Base-by-base conservation (phyloP, 2,888 invertebrate species). In the Sipha maydis region DNA sequence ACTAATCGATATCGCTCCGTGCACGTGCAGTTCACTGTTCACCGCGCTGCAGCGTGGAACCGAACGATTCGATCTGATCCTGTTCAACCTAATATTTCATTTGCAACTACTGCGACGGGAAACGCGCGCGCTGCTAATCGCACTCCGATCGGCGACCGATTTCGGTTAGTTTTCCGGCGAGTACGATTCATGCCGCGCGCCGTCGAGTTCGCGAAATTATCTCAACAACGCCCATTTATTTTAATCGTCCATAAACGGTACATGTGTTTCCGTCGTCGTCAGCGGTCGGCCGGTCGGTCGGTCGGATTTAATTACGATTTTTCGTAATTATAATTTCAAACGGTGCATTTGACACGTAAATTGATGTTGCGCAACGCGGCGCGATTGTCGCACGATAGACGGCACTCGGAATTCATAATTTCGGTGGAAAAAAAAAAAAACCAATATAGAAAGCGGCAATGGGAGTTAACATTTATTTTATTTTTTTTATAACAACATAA, bases 61-160 rank as follows among this genome's bases (percentile, higher is more conserved):
- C 17, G 28, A 31, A 38, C 61, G 61, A 61, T 79, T 79, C 34
- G n/a, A 79, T 80, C 61, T 67, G 80, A 80, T 61, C 80, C 80
- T 34, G 61, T 34, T 61, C 38, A 61, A 61, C 75, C 38, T 75
- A 75, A 71, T 48, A 38, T 38, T 38, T 41, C 19, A 25, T 75
- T 38, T 25, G 21, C 25, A 3, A n/a, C 19, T 8, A 34, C 17
- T 21, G 31, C 38, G 67, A 48, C 69, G 69, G 28, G 25, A 67
- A 61, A 80, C 28, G 34, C 19, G 69, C 41, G 41, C 41, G 41
- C 41, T 41, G 8, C 19, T 67, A 41, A 41, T 80, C 67, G 80
- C 71, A 11, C 38, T 25, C 28, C 48, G 21, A 71, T 71, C 48
- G 31, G 54, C 61, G 48, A 1, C n/a, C 69, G n/a, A 69, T 82